These are phyloP conservation scores for Agraylea sexmaculata DNA, from an alignment of 1,140 invertebrate species.

Conservation along the genomic window DNA sequence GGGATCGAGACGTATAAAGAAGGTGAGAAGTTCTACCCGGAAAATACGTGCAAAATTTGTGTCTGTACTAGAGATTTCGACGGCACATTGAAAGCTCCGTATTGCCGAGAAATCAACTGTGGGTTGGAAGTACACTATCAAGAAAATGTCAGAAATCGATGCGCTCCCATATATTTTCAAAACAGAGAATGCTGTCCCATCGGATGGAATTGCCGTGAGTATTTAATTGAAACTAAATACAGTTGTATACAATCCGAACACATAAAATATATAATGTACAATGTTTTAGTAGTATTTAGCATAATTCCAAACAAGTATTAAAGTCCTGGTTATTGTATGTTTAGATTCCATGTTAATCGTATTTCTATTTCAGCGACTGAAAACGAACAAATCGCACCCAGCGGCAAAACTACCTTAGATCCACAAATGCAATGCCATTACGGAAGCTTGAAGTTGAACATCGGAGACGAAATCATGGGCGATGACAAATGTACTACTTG, in stretches of 20 bases:
- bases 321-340: neutral
- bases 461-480: conserved; percentile 31
- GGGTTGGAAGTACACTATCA: conserved; percentile 37
- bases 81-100: conserved; percentile 25
- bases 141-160: conserved; percentile 31
- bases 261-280: no score
- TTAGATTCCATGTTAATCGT: neutral
- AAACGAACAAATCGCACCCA: conserved; percentile 8
- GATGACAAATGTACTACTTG: conserved; percentile 33
- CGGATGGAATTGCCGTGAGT: conserved; percentile 40
- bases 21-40: conserved; percentile 37
- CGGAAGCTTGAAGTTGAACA: conserved; percentile 29
- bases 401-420: conserved; percentile 7
- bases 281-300: no score
- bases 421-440: conserved; percentile 27
- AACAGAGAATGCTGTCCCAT: conserved; percentile 35
- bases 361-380: conserved; percentile 7
- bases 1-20: conserved; percentile 36
- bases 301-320: neutral
- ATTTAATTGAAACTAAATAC: no score
- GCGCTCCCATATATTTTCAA: conserved; percentile 36
- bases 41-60: conserved; percentile 35
- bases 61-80: conserved; percentile 35
- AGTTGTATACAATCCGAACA: no score
- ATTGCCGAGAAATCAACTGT: conserved; percentile 39